Evolutionary conservation across 2,888 invertebrate species (phyloP).

Genomic region (Troides aeacus): DNA sequence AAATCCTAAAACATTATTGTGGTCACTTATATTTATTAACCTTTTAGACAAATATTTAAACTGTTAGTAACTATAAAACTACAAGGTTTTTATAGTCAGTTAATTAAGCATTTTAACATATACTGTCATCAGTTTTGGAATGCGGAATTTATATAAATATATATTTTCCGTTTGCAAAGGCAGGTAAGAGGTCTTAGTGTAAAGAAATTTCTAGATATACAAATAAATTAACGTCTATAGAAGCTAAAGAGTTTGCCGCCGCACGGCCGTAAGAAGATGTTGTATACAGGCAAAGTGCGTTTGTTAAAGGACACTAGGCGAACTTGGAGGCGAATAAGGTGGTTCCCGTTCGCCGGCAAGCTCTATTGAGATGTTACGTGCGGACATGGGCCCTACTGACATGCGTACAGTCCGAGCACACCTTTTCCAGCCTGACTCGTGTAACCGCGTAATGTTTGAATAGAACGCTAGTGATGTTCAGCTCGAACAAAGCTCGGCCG

Average conservation of each 20-base stretch:
- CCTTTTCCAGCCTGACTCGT: conserved; percentile 44
- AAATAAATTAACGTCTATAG: background rate
- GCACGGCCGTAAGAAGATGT: conserved; percentile 33
- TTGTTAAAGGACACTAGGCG: conserved; percentile 50
- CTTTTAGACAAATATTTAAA: too few relatives aligned
- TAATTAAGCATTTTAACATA: too few relatives aligned
- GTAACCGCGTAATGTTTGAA: conserved; percentile 55
- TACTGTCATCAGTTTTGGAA: too few relatives aligned
- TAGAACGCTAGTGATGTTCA: conserved; percentile 61
- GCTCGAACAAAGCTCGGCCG: conserved; percentile 42
- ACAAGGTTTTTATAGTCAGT: too few relatives aligned
- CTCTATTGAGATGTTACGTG: conserved; percentile 70
- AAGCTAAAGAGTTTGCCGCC: conserved; percentile 13
- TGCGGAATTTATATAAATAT: too few relatives aligned
- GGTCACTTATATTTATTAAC: too few relatives aligned
- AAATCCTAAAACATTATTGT: too few relatives aligned
- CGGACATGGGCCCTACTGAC: conserved; percentile 47
- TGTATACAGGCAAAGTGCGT: conserved; percentile 44
- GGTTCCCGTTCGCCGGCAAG: conserved; percentile 45
- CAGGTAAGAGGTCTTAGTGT: background rate
- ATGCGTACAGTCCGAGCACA: conserved; percentile 54
- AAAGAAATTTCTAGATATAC: background rate
- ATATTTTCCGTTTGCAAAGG: too few relatives aligned
- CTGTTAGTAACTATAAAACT: too few relatives aligned
- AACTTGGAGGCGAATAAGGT: conserved; percentile 60